A percentile compares a stretch with the other conserved stretches of the same genome.
These are phyloP conservation scores for Pocillopora verrucosa DNA, from an alignment of 64 coral and sea anemone species.

Conservation along the genomic window DNA sequence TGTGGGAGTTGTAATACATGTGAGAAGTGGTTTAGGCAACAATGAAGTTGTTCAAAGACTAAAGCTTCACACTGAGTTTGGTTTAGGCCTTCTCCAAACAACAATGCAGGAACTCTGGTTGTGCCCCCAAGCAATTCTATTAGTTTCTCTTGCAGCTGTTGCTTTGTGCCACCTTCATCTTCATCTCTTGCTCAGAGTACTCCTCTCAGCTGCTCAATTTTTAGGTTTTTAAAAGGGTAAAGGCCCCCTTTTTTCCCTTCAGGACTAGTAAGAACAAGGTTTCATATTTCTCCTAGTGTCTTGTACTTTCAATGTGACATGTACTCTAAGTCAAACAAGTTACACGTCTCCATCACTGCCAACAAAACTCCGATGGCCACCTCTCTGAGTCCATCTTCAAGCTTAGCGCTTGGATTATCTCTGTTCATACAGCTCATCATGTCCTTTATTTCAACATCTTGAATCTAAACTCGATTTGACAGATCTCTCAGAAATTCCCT, in stretches of 20 bases:
- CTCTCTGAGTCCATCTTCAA: conserved; percentile 24
- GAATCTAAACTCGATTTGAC: neutral
- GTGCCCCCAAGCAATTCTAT: neutral
- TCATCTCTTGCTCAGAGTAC: conserved; percentile 19
- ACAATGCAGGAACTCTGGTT: conserved; percentile 39
- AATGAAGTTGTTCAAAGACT: conserved; percentile 12
- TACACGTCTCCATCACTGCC: conserved; percentile 19
- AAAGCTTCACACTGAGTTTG: conserved; percentile 12
- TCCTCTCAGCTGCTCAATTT: neutral
- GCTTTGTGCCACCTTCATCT: neutral
- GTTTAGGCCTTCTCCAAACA: conserved; percentile 8
- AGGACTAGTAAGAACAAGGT: neutral
- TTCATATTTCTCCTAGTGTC: conserved; percentile 21
- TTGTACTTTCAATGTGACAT: neutral
- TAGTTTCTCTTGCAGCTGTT: conserved; percentile 24
- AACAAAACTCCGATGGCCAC: conserved; percentile 18
- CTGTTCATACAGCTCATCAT: conserved; percentile 39
- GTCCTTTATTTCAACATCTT: neutral
- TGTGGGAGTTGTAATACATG: conserved; percentile 24
- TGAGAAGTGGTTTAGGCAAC: conserved; percentile 22
- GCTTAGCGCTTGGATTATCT: conserved; percentile 11
- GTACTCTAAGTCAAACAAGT: neutral
- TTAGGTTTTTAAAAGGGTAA: conserved; percentile 8
- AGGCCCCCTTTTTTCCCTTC: neutral
- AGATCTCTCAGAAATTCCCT: conserved; percentile 24